Percentiles rank a stretch among this genome's conserved stretches.
Evolutionary conservation across 1,140 invertebrate species (phyloP).

Genomic region (Brachionus asplanchnoidis): DNA sequence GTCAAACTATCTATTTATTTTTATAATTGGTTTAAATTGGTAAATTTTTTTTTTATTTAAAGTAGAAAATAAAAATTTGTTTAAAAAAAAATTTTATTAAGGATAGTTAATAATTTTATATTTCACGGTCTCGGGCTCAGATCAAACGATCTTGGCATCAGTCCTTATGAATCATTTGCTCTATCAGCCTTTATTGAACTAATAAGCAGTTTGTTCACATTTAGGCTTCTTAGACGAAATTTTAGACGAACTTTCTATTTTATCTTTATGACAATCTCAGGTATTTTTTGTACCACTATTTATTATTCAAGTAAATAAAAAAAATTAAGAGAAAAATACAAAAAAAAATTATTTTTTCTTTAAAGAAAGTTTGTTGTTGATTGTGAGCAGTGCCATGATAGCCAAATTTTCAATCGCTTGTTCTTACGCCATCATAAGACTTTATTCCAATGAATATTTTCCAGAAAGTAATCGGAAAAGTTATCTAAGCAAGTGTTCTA

Average conservation of each 20-base stretch:
- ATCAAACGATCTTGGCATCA: neutral
- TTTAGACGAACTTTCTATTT: neutral
- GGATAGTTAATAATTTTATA: slow-evolving; percentile 37
- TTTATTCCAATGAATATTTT: slow-evolving; percentile 58
- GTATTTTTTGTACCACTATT: slow-evolving; percentile 5
- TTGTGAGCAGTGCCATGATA: slow-evolving; percentile 43
- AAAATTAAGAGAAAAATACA: neutral
- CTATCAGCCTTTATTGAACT: neutral
- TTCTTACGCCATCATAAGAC: slow-evolving; percentile 51
- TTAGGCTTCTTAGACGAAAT: neutral
- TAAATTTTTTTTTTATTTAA: neutral
- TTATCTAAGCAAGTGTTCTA: slow-evolving; percentile 58
- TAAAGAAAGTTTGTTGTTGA: slow-evolving; percentile 9
- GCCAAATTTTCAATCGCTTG: slow-evolving; percentile 49
- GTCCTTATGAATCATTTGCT: slow-evolving; percentile 23
- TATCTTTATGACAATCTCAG: neutral
- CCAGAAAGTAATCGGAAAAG: slow-evolving; percentile 59
- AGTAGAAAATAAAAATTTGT: neutral
- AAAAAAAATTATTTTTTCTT: neutral
- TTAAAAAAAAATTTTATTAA: neutral
- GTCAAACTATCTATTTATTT: neutral
- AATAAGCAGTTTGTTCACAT: neutral
- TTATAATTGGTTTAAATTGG: slow-evolving; percentile 13
- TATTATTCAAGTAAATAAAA: slow-evolving; percentile 33
- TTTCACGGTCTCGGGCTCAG: slow-evolving; percentile 25